Evolutionary conservation across 1,140 invertebrate genomes (phyloP), one percentile per base, ranked within the genome.

Genomic region (Heliconius eleuchia): DNA sequence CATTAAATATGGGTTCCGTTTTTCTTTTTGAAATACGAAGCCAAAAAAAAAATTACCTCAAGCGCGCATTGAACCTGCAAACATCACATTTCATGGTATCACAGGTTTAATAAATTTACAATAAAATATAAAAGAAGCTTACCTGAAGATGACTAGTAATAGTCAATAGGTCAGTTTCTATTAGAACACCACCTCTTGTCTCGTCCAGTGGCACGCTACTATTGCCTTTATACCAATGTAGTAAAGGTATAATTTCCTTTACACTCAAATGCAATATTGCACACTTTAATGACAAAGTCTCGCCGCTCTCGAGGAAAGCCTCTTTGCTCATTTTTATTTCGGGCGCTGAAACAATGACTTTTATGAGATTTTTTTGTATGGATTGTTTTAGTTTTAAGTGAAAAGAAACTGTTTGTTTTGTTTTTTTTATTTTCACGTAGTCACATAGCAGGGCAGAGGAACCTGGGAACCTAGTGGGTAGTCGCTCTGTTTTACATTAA

Each of bases 251-350:
- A 1, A 73, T 72, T 19, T 90, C 89, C 5, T 86, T 87, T 1
- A 89, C 82, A 78, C 85, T 85, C n/a, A 93, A 82, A 79, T 94
- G 86, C 27, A 93, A 72, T 8, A 94, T 85, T 6, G 84, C 82
- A 77, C 92, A 94, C 78, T 93, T 93, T 4, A 94, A 85, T 19
- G 91, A 94, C 6, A 94, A 78, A 0, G 92, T 94, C 66, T 93
- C 91, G 2, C 92, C 91, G 8, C 86, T 92, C 42, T 94, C 92
- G 0, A 94, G 83, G 71, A 94, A 94, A 13, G 91, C 88, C 78
- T 94, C 92, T 82, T 89, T 92, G 79, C 84, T 92, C 87, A 94
- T 88, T 80, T 82, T 91, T 84, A 94, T 93, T 87, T 92, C 89
- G 60, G 92, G 91, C 6, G 87, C 92, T 94, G 88, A 72, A 83